Evolutionary conservation across 2,888 invertebrate species (phyloP).

Genomic region (Cyclophora punctaria): DNA sequence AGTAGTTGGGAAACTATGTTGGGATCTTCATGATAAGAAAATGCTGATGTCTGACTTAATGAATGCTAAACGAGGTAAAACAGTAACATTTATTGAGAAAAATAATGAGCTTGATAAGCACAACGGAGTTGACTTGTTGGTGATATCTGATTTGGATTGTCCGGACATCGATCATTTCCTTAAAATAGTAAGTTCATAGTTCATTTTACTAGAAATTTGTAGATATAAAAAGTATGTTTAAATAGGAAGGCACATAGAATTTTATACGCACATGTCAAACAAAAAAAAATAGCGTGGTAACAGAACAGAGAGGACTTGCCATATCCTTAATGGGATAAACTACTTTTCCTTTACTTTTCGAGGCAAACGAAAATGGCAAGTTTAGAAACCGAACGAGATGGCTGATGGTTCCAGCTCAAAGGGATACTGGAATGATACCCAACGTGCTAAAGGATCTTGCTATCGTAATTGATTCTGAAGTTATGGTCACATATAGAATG

Average conservation of each 20-base stretch:
- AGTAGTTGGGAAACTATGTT: conserved; percentile 37
- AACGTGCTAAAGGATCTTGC: conserved; percentile 21
- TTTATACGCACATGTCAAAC: too few relatives aligned
- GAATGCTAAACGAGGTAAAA: conserved; percentile 16
- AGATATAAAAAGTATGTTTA: too few relatives aligned
- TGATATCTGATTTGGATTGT: conserved; percentile 29
- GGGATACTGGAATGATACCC: conserved; percentile 8
- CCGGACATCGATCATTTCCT: conserved; percentile 19
- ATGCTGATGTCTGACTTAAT: conserved; percentile 7
- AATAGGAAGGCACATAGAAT: too few relatives aligned
- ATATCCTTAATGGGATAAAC: too few relatives aligned
- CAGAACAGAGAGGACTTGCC: too few relatives aligned
- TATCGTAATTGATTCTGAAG: conserved; percentile 45
- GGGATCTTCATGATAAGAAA: conserved; percentile 13
- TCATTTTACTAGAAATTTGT: too few relatives aligned
- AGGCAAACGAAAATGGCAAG: conserved; percentile 33
- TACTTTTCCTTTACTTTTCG: conserved; percentile 3
- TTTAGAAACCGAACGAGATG: conserved; percentile 42
- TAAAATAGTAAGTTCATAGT: conserved; percentile 22
- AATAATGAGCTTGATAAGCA: conserved; percentile 13
- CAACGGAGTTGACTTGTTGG: conserved; percentile 17
- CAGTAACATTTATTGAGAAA: conserved; percentile 22
- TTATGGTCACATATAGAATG: conserved; percentile 30
- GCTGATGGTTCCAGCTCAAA: conserved; percentile 32
- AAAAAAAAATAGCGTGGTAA: too few relatives aligned